Percentiles rank a stretch among this genome's conserved stretches.
These are phyloP conservation scores for Eublepharis macularius DNA, from an alignment of 2,113 vertebrate genomes.

Conservation along the genomic window DNA sequence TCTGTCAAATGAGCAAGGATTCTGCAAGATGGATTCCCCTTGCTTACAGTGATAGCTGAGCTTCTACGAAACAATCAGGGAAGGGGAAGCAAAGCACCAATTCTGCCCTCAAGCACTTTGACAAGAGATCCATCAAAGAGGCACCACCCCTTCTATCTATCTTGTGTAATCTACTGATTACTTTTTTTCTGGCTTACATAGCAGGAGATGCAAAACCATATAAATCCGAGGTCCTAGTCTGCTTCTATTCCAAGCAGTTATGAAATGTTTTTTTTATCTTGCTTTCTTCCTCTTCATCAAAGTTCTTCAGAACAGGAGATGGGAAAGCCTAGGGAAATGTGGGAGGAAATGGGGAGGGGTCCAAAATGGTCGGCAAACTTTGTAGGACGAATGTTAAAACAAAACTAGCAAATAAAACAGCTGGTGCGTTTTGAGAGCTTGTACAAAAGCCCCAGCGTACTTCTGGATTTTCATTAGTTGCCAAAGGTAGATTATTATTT, in stretches of 20 bases:
- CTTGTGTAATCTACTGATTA: background rate
- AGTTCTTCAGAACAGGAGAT: background rate
- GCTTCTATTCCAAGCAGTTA: conserved; percentile 11
- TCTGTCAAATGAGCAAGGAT: conserved; percentile 56
- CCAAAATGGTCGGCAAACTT: too few species aligned
- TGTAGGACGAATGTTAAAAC: too few species aligned
- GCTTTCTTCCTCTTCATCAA: too few species aligned
- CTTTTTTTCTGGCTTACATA: background rate
- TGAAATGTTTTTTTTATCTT: too few species aligned
- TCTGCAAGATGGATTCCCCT: background rate
- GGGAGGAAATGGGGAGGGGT: too few species aligned
- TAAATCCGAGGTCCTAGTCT: background rate
- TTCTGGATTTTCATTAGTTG: too few species aligned
- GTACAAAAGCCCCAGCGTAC: too few species aligned
- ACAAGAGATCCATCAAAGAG: rapidly evolving
- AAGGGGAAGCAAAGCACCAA: conserved; percentile 16
- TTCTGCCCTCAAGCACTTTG: rapidly evolving
- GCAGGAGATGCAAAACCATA: background rate
- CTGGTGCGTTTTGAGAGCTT: too few species aligned
- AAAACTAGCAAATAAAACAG: too few species aligned
- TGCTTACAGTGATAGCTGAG: background rate
- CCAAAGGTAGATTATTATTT: too few species aligned
- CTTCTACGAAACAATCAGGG: background rate
- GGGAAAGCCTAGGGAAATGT: too few species aligned
- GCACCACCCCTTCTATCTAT: rapidly evolving